These are phyloP conservation scores for Porites lobata DNA, from an alignment of 92 coral and sea anemone genomes.

Conservation along the genomic window DNA sequence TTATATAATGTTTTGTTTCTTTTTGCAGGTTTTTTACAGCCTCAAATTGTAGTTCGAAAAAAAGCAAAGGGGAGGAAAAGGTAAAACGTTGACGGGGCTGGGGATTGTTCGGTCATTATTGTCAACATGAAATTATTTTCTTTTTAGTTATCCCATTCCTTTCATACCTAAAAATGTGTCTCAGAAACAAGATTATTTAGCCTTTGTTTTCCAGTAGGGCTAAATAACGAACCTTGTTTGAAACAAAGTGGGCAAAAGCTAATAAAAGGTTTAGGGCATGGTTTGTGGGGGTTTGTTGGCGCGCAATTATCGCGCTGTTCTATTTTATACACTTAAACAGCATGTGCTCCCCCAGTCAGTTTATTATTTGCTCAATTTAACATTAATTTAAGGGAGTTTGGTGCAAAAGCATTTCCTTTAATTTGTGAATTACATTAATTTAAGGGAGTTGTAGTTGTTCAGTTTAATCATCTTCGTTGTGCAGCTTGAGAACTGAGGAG, in stretches of 20 bases:
- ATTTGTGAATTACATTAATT: too few species aligned
- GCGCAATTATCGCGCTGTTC: neutral
- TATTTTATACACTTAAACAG: conserved; percentile 4
- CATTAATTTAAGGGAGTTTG: neutral
- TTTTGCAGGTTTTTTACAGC: too few species aligned
- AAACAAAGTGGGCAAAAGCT: neutral
- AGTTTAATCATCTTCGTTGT: neutral
- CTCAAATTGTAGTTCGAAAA: too few species aligned
- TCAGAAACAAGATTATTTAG: conserved; percentile 1
- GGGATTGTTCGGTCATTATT: too few species aligned
- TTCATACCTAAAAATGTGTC: conserved; percentile 7
- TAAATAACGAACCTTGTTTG: neutral
- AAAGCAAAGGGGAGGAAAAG: too few species aligned
- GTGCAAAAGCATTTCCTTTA: too few species aligned
- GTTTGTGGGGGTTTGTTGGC: neutral
- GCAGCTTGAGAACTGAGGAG: neutral
- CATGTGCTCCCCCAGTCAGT: neutral
- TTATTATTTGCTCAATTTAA: neutral
- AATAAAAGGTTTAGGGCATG: neutral
- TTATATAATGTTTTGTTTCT: too few species aligned
- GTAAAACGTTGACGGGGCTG: too few species aligned
- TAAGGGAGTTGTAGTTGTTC: neutral
- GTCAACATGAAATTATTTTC: neutral
- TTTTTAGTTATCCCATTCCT: conserved; percentile 10
- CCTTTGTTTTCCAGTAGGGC: neutral